Base-by-base conservation (phyloP, 2,113 vertebrate genomes). In the Peromyscus californicus region DNA sequence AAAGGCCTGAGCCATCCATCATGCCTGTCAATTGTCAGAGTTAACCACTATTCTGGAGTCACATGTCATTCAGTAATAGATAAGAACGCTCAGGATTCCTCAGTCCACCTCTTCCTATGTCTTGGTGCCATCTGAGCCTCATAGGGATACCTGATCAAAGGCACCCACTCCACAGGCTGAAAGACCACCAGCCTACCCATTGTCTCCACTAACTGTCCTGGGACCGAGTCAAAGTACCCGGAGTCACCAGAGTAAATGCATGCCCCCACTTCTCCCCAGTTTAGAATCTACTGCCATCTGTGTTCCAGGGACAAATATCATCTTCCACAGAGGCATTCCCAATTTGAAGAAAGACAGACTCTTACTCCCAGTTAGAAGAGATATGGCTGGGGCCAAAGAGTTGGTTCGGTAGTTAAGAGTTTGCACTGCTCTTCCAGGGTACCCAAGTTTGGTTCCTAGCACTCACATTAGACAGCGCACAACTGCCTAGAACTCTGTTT, bases 331-430 rank as follows among this genome's bases (percentile, higher is more conserved):
- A 80, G 33, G 33, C 11, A 54, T 88, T 26, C 31, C 42, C 51
- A 69, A 75, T 65, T 82, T 93, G 82, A 29, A 45, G 39, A 74
- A 63, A 63, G 54, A 89, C 17, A 8, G 19, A n/a, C 12, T 26
- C 76, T 93, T 51, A 17, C 45, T 87, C 31, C 17, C 67, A 65
- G 69, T 96, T 85, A 36, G 10, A 88, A 72, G 95, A 87, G 42
- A 93, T n/a, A 12, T 78, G 42, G 39, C 42, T 4, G 84, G 61
- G 59, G 15, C 26, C 31, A 15, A 26, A 86, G 39, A 69, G 61
- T 21, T 86, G 63, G 15, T 16, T 48, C 10, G 33, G 16, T 16
- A 48, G 84, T 86, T 69, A 67, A 33, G 39, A 17, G 16, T 31
- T 31, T 65, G 39, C 33, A 33, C 1, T 36, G 9, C 29, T 65